Percentiles rank a stretch among this genome's conserved stretches.
Evolutionary conservation across 2,113 vertebrate genomes (phyloP).

Genomic region (Lasiurus cinereus): DNA sequence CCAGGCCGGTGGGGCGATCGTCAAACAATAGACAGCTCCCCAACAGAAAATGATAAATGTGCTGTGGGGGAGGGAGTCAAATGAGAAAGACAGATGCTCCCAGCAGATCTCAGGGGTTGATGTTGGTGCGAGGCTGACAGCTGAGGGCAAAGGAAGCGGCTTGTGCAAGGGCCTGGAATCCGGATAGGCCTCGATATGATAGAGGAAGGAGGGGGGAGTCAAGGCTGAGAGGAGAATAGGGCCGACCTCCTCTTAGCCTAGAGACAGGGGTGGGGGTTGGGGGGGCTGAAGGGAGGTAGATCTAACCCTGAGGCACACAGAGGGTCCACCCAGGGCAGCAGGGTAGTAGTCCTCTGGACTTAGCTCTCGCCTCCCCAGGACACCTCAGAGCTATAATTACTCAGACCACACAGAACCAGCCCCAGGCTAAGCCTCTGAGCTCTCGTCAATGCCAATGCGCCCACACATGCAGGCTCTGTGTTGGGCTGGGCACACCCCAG

Average conservation of each 20-base stretch:
- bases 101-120: neutral
- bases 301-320: neutral
- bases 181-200: neutral
- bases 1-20: neutral
- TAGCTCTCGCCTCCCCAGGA: neutral
- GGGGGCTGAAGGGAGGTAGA: neutral
- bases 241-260: too few relatives aligned
- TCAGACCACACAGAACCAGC: neutral
- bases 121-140: neutral
- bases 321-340: too few relatives aligned
- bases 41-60: accelerated
- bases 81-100: neutral
- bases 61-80: neutral
- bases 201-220: neutral
- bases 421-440: neutral
- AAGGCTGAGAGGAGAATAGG: neutral
- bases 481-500: neutral
- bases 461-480: neutral
- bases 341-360: neutral
- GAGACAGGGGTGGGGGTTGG: neutral
- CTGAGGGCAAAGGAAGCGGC: neutral
- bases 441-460: neutral
- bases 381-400: neutral
- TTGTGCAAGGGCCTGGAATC: neutral
- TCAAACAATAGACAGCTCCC: neutral